Percentiles rank a stretch among this genome's conserved stretches.
Conservation (phyloP, 2,113 vertebrate species). For the Nibea albiflora region DNA sequence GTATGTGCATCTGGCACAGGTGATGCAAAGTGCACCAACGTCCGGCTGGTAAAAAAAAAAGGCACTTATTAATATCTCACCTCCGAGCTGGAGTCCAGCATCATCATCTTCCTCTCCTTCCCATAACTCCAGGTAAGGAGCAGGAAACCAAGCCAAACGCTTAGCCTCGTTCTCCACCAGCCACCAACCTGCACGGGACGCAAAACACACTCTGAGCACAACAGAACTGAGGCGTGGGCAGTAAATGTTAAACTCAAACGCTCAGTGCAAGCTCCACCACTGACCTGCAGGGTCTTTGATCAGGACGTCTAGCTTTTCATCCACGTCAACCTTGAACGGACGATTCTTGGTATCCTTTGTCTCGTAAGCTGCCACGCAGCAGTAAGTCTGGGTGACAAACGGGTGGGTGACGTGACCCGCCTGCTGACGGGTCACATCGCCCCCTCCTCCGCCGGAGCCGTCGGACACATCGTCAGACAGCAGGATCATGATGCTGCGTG, state of each 20-base stretch:
- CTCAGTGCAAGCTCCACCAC: neutral
- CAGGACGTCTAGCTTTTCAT: conserved; percentile 89
- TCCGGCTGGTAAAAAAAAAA: neutral
- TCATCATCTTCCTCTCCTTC: conserved; percentile 63
- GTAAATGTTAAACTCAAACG: neutral
- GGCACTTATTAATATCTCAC: conserved; percentile 54
- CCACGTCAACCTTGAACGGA: conserved; percentile 79
- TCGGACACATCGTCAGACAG: conserved; percentile 73
- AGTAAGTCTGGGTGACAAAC: conserved; percentile 84
- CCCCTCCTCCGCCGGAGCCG: conserved; percentile 30
- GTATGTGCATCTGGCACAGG: neutral
- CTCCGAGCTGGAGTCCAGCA: conserved; percentile 42
- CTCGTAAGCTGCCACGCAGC: conserved; percentile 86
- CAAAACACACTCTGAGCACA: neutral
- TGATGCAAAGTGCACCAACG: neutral
- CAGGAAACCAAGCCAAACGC: conserved; percentile 94
- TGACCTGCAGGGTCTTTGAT: conserved; percentile 90
- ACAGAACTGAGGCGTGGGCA: rapidly evolving
- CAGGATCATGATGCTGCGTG: conserved; percentile 88
- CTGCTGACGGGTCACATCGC: neutral
- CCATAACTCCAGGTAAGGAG: conserved; percentile 87
- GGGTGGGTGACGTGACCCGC: conserved; percentile 77
- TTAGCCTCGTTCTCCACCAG: conserved; percentile 90
- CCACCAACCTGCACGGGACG: conserved; percentile 91
- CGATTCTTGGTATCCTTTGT: conserved; percentile 89